Evolutionary conservation across 2,888 invertebrate species (phyloP).

Genomic region (Aspidiotus destructor): DNA sequence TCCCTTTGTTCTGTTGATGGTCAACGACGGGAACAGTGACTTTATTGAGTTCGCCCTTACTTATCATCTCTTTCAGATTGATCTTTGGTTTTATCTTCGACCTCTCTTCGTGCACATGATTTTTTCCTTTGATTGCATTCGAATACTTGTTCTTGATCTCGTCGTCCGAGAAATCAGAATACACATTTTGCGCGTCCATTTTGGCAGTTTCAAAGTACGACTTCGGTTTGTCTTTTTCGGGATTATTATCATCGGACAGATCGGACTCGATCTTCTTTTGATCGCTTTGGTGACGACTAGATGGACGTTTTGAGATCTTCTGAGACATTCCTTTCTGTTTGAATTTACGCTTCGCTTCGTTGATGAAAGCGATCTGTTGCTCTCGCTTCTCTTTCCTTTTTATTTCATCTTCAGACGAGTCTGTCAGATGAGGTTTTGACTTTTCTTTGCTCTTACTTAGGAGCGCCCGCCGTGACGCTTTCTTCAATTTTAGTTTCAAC

Average conservation of each 20-base stretch:
- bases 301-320: slow-evolving; percentile 14
- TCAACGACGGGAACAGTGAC: slow-evolving; percentile 4
- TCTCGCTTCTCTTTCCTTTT: slow-evolving; percentile 17
- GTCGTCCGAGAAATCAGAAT: slow-evolving; percentile 27
- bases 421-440: slow-evolving; percentile 15
- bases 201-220: background rate
- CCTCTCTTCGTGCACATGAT: background rate
- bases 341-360: slow-evolving; percentile 22
- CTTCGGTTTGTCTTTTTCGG: slow-evolving; percentile 14
- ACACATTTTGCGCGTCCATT: slow-evolving; percentile 6
- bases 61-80: slow-evolving; percentile 23
- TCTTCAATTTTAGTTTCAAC: slow-evolving; percentile 7
- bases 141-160: slow-evolving; percentile 6
- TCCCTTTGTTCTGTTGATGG: background rate
- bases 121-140: background rate
- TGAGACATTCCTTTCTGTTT: slow-evolving; percentile 18
- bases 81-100: slow-evolving; percentile 10
- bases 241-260: slow-evolving; percentile 58
- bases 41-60: slow-evolving; percentile 15
- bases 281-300: slow-evolving; percentile 3
- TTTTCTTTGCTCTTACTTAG: slow-evolving; percentile 21
- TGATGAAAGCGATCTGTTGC: slow-evolving; percentile 4
- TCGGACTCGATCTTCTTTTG: slow-evolving; percentile 56
- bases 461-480: slow-evolving; percentile 9
- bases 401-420: slow-evolving; percentile 19